A percentile compares a stretch with the other conserved stretches of the same genome.
Evolutionary conservation across 2,888 invertebrate genomes (phyloP).

Genomic region (Yponomeuta evonymella): DNA sequence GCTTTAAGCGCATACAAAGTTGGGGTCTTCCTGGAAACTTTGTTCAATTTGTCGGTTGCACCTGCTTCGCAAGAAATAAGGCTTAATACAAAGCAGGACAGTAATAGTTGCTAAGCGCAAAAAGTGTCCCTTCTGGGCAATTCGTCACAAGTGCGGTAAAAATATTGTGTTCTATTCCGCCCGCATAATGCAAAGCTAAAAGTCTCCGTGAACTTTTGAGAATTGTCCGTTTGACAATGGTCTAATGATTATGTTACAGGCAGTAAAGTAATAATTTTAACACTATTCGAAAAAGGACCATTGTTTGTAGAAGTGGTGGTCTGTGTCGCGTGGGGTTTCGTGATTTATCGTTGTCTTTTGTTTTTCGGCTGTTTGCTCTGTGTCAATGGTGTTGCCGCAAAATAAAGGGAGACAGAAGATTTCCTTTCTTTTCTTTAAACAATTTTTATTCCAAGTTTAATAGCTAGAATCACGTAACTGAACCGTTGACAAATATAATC

Average conservation of each 20-base stretch:
- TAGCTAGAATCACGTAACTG: neutral
- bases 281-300: constrained; percentile 50
- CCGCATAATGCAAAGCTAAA: constrained; percentile 32
- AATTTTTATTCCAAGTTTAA: neutral
- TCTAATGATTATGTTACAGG: constrained; percentile 63
- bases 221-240: constrained; percentile 52
- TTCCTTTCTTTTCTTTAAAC: neutral
- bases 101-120: neutral
- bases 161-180: constrained; percentile 61
- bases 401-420: neutral
- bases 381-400: constrained; percentile 58
- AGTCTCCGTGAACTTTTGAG: constrained; percentile 45
- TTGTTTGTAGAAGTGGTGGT: constrained; percentile 69
- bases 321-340: constrained; percentile 51
- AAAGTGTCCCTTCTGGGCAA: constrained; percentile 25
- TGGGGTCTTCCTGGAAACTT: neutral
- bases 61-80: neutral
- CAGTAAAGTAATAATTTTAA: constrained; percentile 61
- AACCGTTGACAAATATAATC: no score
- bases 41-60: neutral
- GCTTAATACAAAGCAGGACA: constrained; percentile 5
- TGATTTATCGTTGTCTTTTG: constrained; percentile 73
- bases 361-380: constrained; percentile 69
- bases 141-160: constrained; percentile 63
- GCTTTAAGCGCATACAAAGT: no score